These are phyloP conservation scores for Oxytorus armatus DNA, from an alignment of 2,888 invertebrate species.

Conservation along the genomic window DNA sequence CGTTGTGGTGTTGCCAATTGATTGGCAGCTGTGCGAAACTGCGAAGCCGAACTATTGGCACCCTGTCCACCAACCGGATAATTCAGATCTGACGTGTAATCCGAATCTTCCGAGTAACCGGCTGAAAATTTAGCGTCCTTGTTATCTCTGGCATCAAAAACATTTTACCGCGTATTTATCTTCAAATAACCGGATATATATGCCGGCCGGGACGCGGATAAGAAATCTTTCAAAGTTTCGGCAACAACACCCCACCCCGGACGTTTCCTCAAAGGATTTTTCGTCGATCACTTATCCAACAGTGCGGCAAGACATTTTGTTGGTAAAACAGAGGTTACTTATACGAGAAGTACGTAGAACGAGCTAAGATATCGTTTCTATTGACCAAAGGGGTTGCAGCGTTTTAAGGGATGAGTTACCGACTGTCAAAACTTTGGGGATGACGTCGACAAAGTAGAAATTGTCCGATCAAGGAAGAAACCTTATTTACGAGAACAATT, in stretches of 20 bases:
- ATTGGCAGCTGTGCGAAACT: constrained; percentile 92
- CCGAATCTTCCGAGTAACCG: constrained; percentile 98
- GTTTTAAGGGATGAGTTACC: constrained; percentile 55
- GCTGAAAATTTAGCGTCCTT: too few species aligned
- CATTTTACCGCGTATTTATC: too few species aligned
- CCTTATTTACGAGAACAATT: background rate
- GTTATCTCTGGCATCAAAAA: too few species aligned
- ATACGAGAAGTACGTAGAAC: background rate
- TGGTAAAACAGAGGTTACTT: constrained; percentile 54
- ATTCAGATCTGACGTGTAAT: constrained; percentile 98
- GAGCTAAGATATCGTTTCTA: constrained; percentile 16
- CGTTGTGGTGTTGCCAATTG: constrained; percentile 92
- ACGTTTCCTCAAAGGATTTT: background rate
- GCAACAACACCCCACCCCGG: background rate
- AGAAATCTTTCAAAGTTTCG: background rate
- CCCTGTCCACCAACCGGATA: constrained; percentile 94
- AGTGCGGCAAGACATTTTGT: background rate
- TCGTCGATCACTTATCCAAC: constrained; percentile 61
- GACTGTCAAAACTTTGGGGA: constrained; percentile 41
- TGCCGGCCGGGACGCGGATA: background rate
- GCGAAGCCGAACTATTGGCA: constrained; percentile 96
- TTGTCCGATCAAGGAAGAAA: background rate
- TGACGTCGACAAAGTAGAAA: constrained; percentile 63
- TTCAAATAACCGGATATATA: too few species aligned
- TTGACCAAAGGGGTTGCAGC: constrained; percentile 10